phyloP scores from a whole-genome alignment of 2,797 vertebrate genomes.

The Buphagus erythrorhynchus region DNA sequence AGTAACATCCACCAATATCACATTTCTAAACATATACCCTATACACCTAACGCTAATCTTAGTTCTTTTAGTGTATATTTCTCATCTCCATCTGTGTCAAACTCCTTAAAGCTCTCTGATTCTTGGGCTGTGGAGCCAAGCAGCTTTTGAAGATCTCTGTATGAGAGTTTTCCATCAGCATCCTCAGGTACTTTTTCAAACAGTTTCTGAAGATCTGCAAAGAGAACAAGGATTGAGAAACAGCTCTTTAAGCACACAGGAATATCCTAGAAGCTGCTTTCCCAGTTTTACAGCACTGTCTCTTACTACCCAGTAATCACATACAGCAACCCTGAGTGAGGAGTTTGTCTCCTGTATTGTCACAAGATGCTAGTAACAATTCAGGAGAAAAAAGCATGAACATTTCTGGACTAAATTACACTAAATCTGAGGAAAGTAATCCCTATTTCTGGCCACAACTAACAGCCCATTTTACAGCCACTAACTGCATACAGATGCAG shows the following conservation, averaged over 20 bases:
- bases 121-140: conserved; percentile 58
- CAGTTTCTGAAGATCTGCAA: conserved; percentile 77
- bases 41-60: conserved; percentile 72
- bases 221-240: not conserved
- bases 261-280: not conserved
- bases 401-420: not conserved
- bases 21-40: conserved; percentile 45
- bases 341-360: not conserved
- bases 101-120: conserved; percentile 61
- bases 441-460: not conserved
- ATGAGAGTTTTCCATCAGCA: conserved; percentile 70
- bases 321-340: not conserved
- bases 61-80: conserved; percentile 77
- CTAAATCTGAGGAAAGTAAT: not conserved
- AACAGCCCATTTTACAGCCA: not conserved
- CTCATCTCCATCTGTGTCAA: conserved; percentile 75
- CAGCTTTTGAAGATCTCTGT: conserved; percentile 68
- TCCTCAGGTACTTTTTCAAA: conserved; percentile 62
- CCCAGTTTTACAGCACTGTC: not conserved
- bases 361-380: not conserved
- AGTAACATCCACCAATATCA: conserved; percentile 30
- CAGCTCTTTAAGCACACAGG: not conserved
- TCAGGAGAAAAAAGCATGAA: not conserved
- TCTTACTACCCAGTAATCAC: not conserved
- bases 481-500: conserved; percentile 15